Evolutionary conservation across 2,113 vertebrate genomes (phyloP), one percentile per base, ranked within the genome.

Genomic region (Eublepharis macularius): DNA sequence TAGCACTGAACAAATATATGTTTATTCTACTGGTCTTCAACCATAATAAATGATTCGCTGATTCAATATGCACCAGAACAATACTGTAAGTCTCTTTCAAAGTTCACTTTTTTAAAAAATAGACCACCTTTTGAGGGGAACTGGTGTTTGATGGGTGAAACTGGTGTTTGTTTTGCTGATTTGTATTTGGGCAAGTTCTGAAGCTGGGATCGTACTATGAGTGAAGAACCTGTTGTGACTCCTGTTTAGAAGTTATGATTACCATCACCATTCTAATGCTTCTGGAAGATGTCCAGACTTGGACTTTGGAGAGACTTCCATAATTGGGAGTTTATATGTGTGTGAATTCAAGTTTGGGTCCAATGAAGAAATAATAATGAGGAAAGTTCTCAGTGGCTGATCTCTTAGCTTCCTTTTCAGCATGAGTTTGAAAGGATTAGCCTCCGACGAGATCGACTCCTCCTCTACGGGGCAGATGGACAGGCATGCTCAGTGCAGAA

Each of bases 371-470:
- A 63, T n/a, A 43, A 43, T 6, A 4, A 34, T 41, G 26, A 65
- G 34, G 34, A 17, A 29, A 11, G 16, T 13, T n/a, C 26, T 6
- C 29, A 10, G 32, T 13, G 21, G 41, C 4, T 72, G 86, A 49
- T 39, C 41, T 10, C 7, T 54, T 11, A 1, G 0, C 51, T 19
- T 78, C 16, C 81, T 4, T 0, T 21, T 2, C 83, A 90, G 93
- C 0, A 17, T 87, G 63, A 90, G 88, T 32, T 60, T 92, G 83
- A 89, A 81, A n/a, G 85, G 80, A 5, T 77, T 93, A 76, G 87
- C 80, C 9, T 19, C 75, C 0, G 47, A 74, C 0, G 86, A 87
- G 29, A 26, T 91, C 0, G 88, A 70, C 14, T 90, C 19, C 36
- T 84, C 85, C 29, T 83, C 76, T 2, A 0, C 5, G 0, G 92